Evolutionary conservation across 2,888 invertebrate species (phyloP), one percentile per base, ranked within the genome.

Genomic region (Diabrotica balteata): DNA sequence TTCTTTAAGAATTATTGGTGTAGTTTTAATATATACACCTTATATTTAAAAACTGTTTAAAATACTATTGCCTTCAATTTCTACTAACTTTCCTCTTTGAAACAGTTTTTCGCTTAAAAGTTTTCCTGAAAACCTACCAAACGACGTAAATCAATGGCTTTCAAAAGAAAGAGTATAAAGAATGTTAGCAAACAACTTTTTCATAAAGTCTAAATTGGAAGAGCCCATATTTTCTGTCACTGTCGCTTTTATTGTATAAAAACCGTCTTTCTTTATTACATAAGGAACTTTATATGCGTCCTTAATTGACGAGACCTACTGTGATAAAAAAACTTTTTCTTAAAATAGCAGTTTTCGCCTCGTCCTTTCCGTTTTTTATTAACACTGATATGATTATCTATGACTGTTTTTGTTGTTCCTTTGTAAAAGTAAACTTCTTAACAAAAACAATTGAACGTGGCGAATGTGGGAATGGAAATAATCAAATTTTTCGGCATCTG

Each of bases 351-450:
- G 54, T 60, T 60, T 59, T 45, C 50, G 60, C 46, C 60, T 54
- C 43, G 32, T 32, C 32, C 32, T 32, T 44, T 43, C 32, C 32
- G n/a, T 55, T 60, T 46, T 32, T 59, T 50, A 62, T 64, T 63
- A 68, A 67, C 68, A 68, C 64, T 71, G 71, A 71, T 71, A 68
- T 71, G 71, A 68, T 68, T 68, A 68, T 69, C 69, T 46, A 69
- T 67, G 60, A 62, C 58, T 64, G 62, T 61, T 69, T 57, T 43
- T 63, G 66, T 64, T 64, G 51, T 58, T 64, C n/a, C 52, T 50
- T 46, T 61, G 63, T 66, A 60, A 61, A 59, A 22, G 43, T 1
- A 10, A 11, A n/a, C 7, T 3, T 4, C n/a, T 42, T 54, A 54
- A 43, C 42, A 54, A 54, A 63, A 55, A 47, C 11, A 60, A 60